A percentile compares a stretch with the other conserved stretches of the same genome.
Evolutionary conservation across 1,140 invertebrate genomes (phyloP).

Genomic region (Dolichoris vasculosae): DNA sequence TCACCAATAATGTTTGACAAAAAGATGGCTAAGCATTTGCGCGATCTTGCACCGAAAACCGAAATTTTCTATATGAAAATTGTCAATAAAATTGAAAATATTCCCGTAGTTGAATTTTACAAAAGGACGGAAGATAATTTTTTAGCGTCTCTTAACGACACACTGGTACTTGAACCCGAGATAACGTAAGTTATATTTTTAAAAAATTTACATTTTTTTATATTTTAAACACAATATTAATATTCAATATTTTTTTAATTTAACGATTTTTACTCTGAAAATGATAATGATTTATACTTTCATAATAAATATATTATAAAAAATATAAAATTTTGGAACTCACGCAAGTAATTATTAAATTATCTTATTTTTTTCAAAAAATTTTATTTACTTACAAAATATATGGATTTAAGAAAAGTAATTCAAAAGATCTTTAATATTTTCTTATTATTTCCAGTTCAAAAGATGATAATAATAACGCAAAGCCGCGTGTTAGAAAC

Average conservation of each 20-base stretch:
- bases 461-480: conserved; percentile 60
- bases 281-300: no score
- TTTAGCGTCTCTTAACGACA: conserved; percentile 79
- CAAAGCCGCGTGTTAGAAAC: conserved; percentile 55
- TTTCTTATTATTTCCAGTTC: conserved; percentile 45
- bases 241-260: no score
- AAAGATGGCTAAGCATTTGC: conserved; percentile 72
- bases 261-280: no score
- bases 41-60: conserved; percentile 70
- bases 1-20: conserved; percentile 68
- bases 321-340: no score
- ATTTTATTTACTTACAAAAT: no score
- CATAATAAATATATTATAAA: no score
- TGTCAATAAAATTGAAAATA: conserved; percentile 49
- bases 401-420: neutral
- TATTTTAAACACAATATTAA: no score
- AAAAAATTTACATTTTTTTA: neutral
- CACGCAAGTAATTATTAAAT: no score
- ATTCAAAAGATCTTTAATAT: neutral
- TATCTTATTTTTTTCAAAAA: no score
- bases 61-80: conserved; percentile 70
- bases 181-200: conserved; percentile 47
- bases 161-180: conserved; percentile 73
- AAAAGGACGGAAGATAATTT: conserved; percentile 76
- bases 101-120: conserved; percentile 77